phyloP scores from a whole-genome alignment of 2,113 vertebrate genomes.

The Galbula dea region DNA sequence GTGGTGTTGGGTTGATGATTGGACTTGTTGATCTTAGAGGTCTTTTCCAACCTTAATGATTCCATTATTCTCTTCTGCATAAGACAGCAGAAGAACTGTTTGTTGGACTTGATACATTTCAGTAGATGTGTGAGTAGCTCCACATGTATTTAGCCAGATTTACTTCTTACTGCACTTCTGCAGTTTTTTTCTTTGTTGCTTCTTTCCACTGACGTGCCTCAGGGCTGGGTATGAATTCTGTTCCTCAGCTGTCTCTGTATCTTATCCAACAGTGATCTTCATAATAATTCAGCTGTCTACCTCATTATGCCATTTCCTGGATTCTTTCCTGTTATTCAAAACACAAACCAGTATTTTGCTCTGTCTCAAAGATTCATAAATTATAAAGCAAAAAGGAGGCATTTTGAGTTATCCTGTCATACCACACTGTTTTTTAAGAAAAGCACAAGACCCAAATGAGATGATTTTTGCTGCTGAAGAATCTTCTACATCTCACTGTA shows the following conservation, averaged over 20 bases:
- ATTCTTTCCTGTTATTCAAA: conserved; percentile 15
- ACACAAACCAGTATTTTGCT: not conserved
- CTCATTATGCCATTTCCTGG: conserved; percentile 37
- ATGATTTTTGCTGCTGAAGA: not conserved
- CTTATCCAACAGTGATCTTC: conserved; percentile 27
- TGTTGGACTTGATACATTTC: not conserved
- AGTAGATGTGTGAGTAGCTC: not conserved
- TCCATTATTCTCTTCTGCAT: not conserved
- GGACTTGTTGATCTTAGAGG: too few relatives aligned
- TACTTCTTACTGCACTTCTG: not conserved
- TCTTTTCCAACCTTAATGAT: too few relatives aligned
- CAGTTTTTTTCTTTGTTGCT: not conserved
- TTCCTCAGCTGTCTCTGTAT: conserved; percentile 29
- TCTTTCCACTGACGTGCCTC: not conserved
- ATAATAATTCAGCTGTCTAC: conserved; percentile 12
- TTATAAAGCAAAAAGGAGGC: not conserved
- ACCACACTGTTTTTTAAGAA: not conserved
- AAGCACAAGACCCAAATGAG: not conserved
- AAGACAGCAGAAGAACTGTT: not conserved
- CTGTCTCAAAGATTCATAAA: not conserved
- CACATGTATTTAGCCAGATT: not conserved
- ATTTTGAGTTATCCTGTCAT: conserved; percentile 13
- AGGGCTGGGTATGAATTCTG: not conserved
- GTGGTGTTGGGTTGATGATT: too few relatives aligned
- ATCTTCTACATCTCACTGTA: not conserved